These are phyloP conservation scores for Caenorhabditis sp. DNA, from an alignment of 2,888 invertebrate genomes.

Conservation along the genomic window DNA sequence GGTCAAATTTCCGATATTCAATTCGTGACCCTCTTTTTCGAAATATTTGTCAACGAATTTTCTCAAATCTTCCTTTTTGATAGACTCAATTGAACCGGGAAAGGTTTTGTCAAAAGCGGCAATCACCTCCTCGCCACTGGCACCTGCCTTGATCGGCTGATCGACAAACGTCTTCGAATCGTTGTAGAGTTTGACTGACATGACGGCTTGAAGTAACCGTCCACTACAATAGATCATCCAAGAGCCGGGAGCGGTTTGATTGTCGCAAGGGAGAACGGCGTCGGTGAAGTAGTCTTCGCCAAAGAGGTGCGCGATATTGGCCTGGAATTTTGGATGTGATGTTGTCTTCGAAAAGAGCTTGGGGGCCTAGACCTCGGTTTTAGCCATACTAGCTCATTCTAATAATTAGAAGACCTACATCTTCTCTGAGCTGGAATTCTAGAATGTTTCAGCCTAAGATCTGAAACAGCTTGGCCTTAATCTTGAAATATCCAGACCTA, in stretches of 20 bases:
- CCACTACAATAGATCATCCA: conserved; percentile 67
- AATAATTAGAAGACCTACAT: no score
- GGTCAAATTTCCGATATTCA: conserved; percentile 58
- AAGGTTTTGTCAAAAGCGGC: conserved; percentile 34
- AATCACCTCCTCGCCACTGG: conserved; percentile 29
- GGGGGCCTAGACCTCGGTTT: no score
- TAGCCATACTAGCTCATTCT: no score
- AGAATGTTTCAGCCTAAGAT: no score
- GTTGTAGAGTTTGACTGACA: conserved; percentile 51
- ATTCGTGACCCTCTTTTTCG: conserved; percentile 60
- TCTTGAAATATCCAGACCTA: no score
- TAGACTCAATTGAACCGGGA: conserved; percentile 44
- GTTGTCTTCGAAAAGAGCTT: conserved; percentile 13
- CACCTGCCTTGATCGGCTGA: conserved; percentile 50
- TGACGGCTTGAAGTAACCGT: conserved; percentile 64
- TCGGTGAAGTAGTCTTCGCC: conserved; percentile 31
- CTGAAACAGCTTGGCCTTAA: no score
- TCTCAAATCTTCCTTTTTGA: conserved; percentile 47
- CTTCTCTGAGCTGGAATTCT: no score
- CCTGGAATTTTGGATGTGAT: neutral
- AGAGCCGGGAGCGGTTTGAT: conserved; percentile 27
- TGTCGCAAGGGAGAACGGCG: conserved; percentile 27
- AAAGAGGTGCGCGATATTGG: conserved; percentile 14
- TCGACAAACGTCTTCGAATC: conserved; percentile 61
- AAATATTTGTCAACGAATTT: conserved; percentile 66